These are phyloP conservation scores for Caenorhabditis latens DNA, from an alignment of 1,140 invertebrate genomes.

Conservation along the genomic window DNA sequence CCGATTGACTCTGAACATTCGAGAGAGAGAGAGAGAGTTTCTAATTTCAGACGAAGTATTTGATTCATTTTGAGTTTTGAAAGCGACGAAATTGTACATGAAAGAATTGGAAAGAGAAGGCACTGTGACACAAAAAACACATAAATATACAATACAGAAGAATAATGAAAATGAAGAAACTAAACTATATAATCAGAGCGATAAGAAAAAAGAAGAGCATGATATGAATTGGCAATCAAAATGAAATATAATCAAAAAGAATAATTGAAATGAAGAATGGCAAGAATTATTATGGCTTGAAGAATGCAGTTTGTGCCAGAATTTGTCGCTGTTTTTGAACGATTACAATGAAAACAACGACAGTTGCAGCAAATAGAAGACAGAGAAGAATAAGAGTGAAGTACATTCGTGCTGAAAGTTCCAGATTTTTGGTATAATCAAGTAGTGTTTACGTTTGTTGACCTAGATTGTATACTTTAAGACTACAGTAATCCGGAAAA, in stretches of 20 bases:
- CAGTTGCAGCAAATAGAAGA: slow-evolving; percentile 8
- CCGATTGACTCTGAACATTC: slow-evolving; percentile 13
- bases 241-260: background rate
- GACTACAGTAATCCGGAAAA: no score
- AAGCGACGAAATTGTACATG: slow-evolving; percentile 41
- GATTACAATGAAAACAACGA: slow-evolving; percentile 20
- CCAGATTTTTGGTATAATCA: no score
- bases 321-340: slow-evolving; percentile 49
- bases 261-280: background rate
- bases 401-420: slow-evolving; percentile 35
- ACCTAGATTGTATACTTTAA: background rate
- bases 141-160: background rate
- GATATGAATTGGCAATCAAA: slow-evolving; percentile 30
- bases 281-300: slow-evolving; percentile 45
- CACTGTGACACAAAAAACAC: slow-evolving; percentile 1
- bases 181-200: background rate
- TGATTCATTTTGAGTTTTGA: slow-evolving; percentile 11
- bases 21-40: background rate
- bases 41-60: background rate
- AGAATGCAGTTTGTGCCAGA: slow-evolving; percentile 41
- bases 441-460: background rate
- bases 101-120: slow-evolving; percentile 14
- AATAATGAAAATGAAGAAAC: background rate
- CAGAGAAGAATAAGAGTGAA: slow-evolving; percentile 9
- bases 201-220: background rate